These are phyloP conservation scores for Danaus melanippus DNA, from an alignment of 1,140 invertebrate species.

Conservation along the genomic window DNA sequence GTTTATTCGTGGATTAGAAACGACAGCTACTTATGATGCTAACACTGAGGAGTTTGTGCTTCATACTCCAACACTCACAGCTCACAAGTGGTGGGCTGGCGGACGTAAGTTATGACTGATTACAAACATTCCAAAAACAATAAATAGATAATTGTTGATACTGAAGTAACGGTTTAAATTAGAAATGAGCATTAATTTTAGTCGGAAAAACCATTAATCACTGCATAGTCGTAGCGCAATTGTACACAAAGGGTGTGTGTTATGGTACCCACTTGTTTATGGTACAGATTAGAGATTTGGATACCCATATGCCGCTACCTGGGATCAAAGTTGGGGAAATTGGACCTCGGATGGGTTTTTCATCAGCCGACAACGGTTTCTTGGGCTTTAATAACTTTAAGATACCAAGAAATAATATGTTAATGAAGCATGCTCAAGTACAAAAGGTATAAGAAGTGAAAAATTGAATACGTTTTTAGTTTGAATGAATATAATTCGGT, in stretches of 20 bases:
- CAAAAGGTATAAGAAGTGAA: conserved; percentile 13
- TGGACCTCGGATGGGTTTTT: conserved; percentile 93
- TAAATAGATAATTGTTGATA: no score
- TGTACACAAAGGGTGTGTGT: conserved; percentile 86
- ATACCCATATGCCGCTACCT: conserved; percentile 87
- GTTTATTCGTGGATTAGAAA: conserved; percentile 92
- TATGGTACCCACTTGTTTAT: conserved; percentile 94
- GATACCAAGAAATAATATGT: conserved; percentile 90
- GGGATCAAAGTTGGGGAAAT: conserved; percentile 95
- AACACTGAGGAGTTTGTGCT: conserved; percentile 89
- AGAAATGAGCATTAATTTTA: conserved; percentile 55
- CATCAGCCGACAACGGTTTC: conserved; percentile 92
- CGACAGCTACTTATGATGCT: conserved; percentile 91
- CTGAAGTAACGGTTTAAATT: no score
- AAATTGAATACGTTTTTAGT: neutral
- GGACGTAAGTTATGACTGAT: conserved; percentile 78
- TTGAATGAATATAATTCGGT: neutral
- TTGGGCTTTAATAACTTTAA: conserved; percentile 87
- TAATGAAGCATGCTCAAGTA: conserved; percentile 86
- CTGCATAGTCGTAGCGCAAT: conserved; percentile 89
- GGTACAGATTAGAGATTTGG: conserved; percentile 89
- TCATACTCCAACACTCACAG: conserved; percentile 88
- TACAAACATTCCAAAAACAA: neutral
- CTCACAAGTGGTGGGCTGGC: conserved; percentile 96
- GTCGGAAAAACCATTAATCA: conserved; percentile 94